Percentiles rank a stretch among this genome's conserved stretches.
Conservation (phyloP, 2,888 invertebrate genomes). For the Limnephilus auricula region DNA sequence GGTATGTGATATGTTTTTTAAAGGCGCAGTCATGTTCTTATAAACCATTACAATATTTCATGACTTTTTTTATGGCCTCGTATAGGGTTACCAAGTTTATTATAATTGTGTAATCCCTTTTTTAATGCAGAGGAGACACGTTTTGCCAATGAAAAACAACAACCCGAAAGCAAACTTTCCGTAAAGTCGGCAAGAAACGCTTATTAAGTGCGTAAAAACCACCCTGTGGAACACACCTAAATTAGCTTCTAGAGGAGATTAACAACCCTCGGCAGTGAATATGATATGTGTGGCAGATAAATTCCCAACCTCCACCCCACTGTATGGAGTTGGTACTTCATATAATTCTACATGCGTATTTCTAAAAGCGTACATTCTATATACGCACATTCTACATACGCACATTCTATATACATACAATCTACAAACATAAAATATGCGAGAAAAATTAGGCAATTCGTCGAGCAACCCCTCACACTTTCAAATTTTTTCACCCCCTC, state of each 20-base stretch:
- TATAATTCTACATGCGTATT: not conserved
- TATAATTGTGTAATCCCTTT: not conserved
- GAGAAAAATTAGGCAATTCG: slow-evolving; percentile 31
- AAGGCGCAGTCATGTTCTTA: too few relatives aligned
- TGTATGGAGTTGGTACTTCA: not conserved
- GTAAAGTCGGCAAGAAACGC: not conserved
- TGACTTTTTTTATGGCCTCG: too few relatives aligned
- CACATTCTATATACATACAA: not conserved
- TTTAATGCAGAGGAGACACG: not conserved
- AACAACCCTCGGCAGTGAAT: slow-evolving; percentile 24
- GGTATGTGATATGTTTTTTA: too few relatives aligned
- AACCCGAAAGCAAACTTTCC: not conserved
- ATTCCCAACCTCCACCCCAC: not conserved
- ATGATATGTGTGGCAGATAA: slow-evolving; percentile 25
- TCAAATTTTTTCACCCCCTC: not conserved
- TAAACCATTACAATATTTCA: too few relatives aligned
- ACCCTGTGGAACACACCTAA: not conserved
- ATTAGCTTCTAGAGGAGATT: slow-evolving; percentile 24
- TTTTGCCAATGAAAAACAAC: not conserved
- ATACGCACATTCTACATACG: too few relatives aligned
- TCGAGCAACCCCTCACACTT: not conserved
- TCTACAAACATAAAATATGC: not conserved
- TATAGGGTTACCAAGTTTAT: too few relatives aligned
- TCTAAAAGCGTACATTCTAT: too few relatives aligned
- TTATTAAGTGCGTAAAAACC: not conserved